A percentile compares a stretch with the other conserved stretches of the same genome.
Evolutionary conservation across 2,113 vertebrate genomes (phyloP).

Genomic region (Tiliqua scincoides): DNA sequence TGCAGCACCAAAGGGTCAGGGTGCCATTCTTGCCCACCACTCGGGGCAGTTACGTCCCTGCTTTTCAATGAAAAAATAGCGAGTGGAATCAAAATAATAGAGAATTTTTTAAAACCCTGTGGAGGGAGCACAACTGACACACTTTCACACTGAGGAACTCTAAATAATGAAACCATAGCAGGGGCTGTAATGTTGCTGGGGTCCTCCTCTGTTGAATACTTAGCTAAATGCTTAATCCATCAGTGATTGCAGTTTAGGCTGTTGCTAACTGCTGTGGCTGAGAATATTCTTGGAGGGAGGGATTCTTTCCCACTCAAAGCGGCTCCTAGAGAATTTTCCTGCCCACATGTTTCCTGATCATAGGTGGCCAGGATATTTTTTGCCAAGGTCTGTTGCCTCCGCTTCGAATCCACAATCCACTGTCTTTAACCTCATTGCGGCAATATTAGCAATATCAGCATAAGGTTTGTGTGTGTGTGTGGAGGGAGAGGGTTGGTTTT

Average conservation of each 20-base stretch:
- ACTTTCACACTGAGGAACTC: neutral
- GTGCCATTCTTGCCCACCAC: too few species aligned
- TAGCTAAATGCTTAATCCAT: neutral
- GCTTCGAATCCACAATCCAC: neutral
- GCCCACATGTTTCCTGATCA: neutral
- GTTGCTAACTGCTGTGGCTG: neutral
- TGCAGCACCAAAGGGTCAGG: too few species aligned
- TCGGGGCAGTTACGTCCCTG: neutral
- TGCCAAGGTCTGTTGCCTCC: neutral
- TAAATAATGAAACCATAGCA: neutral
- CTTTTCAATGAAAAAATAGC: neutral
- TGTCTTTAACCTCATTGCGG: slow-evolving; percentile 3
- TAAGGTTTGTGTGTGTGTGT: neutral
- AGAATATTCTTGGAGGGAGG: neutral
- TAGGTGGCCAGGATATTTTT: neutral
- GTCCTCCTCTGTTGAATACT: neutral
- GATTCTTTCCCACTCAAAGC: neutral
- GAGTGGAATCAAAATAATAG: neutral
- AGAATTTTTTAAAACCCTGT: neutral
- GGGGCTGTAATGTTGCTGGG: neutral
- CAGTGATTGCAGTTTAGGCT: neutral
- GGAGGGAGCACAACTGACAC: neutral
- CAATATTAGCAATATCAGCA: slow-evolving; percentile 9
- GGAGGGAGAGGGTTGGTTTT: neutral
- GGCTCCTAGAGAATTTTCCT: neutral